phyloP scores from a whole-genome alignment of 2,797 vertebrate species.

The Cynopterus sphinx region DNA sequence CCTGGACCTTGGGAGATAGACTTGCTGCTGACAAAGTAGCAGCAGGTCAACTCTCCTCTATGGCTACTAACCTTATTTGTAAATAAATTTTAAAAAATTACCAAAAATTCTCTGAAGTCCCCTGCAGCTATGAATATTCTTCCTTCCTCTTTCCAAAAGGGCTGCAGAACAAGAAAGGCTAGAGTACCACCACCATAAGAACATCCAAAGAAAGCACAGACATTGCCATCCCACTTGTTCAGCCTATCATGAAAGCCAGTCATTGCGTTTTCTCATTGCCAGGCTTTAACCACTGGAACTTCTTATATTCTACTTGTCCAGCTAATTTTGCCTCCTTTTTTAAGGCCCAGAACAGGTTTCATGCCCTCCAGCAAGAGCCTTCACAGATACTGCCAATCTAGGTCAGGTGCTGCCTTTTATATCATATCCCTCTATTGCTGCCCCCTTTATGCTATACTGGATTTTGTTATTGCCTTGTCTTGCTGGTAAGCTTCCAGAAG shows the following conservation, averaged over 20 bases:
- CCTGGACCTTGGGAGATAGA: background rate
- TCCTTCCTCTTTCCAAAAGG: background rate
- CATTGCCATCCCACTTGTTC: background rate
- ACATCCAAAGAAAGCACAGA: background rate
- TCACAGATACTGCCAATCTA: background rate
- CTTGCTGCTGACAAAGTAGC: background rate
- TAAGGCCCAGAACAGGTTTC: background rate
- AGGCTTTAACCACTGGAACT: background rate
- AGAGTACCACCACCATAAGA: background rate
- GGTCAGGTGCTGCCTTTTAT: background rate
- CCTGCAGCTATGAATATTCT: background rate
- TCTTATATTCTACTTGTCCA: background rate
- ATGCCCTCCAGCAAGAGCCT: background rate
- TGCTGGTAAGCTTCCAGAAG: background rate
- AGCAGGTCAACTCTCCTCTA: background rate
- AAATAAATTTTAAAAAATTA: background rate
- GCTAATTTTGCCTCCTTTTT: background rate
- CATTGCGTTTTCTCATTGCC: background rate
- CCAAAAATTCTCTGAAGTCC: background rate
- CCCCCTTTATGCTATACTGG: background rate
- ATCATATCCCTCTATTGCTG: background rate
- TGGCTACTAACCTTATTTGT: background rate
- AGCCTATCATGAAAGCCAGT: background rate
- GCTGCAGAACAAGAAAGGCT: background rate
- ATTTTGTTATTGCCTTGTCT: background rate